Evolutionary conservation across 2,888 invertebrate species (phyloP).

Genomic region (Mimachlamys varia): DNA sequence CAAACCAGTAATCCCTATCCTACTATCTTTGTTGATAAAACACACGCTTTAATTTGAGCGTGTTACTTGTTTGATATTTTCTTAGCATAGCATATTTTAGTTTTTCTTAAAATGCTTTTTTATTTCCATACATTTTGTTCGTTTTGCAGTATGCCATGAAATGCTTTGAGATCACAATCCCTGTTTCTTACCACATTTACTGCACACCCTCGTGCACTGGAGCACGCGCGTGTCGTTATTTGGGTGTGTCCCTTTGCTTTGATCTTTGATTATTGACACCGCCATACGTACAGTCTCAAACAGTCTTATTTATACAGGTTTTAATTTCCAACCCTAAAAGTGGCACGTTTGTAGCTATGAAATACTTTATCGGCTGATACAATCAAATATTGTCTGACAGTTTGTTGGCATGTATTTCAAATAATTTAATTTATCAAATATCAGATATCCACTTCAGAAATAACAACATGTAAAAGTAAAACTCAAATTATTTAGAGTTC

Average conservation of each 20-base stretch:
- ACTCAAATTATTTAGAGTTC: background rate
- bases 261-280: background rate
- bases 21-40: too few species aligned
- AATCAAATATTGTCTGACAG: background rate
- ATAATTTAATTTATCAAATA: background rate
- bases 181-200: background rate
- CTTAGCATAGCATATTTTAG: too few species aligned
- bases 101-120: too few species aligned
- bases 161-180: too few species aligned
- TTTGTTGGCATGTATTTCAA: background rate
- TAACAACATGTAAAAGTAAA: background rate
- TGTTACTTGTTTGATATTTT: too few species aligned
- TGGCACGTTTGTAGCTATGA: background rate
- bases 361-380: background rate
- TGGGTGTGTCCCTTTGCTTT: background rate
- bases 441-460: background rate
- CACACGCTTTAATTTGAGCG: too few species aligned
- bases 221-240: background rate
- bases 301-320: background rate
- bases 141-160: too few species aligned
- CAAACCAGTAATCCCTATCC: too few species aligned
- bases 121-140: too few species aligned
- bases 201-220: background rate
- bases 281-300: background rate
- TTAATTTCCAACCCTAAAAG: background rate